Base-by-base conservation (phyloP, 92 coral and sea anemone species). In the Nematostella vectensis region DNA sequence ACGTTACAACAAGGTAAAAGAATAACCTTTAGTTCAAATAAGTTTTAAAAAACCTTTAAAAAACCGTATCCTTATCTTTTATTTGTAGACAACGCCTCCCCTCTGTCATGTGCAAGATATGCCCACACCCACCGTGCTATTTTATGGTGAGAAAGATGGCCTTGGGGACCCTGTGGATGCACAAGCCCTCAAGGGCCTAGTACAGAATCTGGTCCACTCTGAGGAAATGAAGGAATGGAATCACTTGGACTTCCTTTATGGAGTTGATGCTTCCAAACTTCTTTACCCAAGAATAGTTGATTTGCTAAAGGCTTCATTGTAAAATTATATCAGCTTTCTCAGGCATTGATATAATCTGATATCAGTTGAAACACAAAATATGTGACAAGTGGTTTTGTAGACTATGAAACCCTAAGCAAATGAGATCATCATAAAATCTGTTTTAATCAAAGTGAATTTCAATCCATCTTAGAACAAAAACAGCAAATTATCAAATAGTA, bases 121-220 rank as follows among this genome's bases (percentile, higher is more conserved):
- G 72, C 48, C 74, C 31, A 71, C 83, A 0, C 96, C 96, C 1
- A 74, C 91, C 0, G 83, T 83, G 20, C 62, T 87, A 54, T 82
- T 77, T 36, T 77, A 69, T 31, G 96, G 96, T 12, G 75, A 69
- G 38, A 48, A 65, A 12, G 96, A 86, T 30, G 69, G 67, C 47
- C 67, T 87, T 11, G 96, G 82, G 19, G 96, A 87, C 61, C 80
- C 85, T 2, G 58, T 49, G 13, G 96, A 87, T 62, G 89, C 57
- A 3, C 47, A 43, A 40, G 76, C 68, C 17, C 71, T 87, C 23
- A 65, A 61, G 50, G 68, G 85, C 1, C 48, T 47, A 52, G 69
- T 87, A 27, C 68, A 59, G 12, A 68, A 77, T 19, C 72, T 87
- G 36, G 45, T 60, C 12, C 83, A 71, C 59, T 55, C 64, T 19